Evolutionary conservation across 2,113 vertebrate genomes (phyloP).

Genomic region (Aspiorhynchus laticeps): DNA sequence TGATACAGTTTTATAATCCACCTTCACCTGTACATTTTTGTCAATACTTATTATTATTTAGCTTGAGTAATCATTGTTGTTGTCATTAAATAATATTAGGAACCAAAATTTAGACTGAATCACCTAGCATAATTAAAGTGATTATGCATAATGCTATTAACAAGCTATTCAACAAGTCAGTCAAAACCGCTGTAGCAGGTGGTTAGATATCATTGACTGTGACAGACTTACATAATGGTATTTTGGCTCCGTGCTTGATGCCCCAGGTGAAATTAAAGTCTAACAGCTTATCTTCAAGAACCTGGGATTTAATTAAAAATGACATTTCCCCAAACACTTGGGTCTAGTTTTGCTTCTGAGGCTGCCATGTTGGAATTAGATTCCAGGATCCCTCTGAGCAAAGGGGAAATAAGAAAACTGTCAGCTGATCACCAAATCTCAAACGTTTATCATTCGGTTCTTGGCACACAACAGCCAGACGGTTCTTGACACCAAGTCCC

Average conservation of each 20-base stretch:
- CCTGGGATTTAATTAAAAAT: constrained; percentile 84
- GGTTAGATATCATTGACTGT: constrained; percentile 70
- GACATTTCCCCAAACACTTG: constrained; percentile 79
- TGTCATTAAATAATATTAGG: constrained; percentile 7
- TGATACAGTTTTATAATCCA: background rate
- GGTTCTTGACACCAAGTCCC: constrained; percentile 48
- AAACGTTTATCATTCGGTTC: constrained; percentile 68
- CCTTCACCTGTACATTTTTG: background rate
- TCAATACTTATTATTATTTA: background rate
- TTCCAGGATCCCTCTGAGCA: constrained; percentile 73
- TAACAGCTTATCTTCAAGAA: constrained; percentile 80
- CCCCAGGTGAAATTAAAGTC: constrained; percentile 77
- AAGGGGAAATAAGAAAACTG: constrained; percentile 75
- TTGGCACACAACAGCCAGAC: constrained; percentile 65
- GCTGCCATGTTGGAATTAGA: constrained; percentile 76
- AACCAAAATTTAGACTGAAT: background rate
- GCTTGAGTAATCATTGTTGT: background rate
- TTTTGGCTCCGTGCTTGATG: constrained; percentile 67
- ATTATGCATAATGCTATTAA: constrained; percentile 4
- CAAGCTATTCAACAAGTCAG: constrained; percentile 24
- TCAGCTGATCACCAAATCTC: constrained; percentile 73
- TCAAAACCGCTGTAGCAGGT: constrained; percentile 7
- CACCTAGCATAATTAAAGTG: constrained; percentile 5
- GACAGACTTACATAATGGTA: constrained; percentile 76
- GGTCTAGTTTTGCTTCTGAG: constrained; percentile 65